Conservation (phyloP, 1,140 invertebrate species). For the Potamilus streckersoni region DNA sequence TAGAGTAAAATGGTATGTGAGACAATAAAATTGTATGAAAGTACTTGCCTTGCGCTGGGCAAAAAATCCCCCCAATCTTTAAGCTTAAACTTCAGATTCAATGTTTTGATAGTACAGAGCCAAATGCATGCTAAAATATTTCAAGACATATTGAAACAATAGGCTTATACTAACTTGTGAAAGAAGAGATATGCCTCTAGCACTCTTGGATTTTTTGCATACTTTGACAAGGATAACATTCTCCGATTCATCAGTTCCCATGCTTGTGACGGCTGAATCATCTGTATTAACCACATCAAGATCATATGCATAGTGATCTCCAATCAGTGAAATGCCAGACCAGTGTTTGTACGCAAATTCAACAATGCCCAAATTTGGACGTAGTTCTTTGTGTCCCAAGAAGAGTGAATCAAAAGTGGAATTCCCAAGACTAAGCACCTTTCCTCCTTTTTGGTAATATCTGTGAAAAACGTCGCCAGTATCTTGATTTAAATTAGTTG, state of each 20-base stretch:
- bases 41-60: too few relatives aligned
- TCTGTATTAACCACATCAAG: constrained; percentile 73
- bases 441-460: constrained; percentile 37
- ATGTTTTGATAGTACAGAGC: constrained; percentile 1
- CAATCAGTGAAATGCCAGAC: constrained; percentile 85
- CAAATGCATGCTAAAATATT: neutral
- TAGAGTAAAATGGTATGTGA: too few relatives aligned
- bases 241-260: constrained; percentile 87
- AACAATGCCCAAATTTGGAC: constrained; percentile 23
- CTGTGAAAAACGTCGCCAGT: constrained; percentile 31
- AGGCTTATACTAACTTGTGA: constrained; percentile 75
- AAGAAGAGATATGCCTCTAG: constrained; percentile 80
- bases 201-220: constrained; percentile 74
- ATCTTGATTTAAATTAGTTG: constrained; percentile 76
- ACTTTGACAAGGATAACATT: constrained; percentile 84
- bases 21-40: too few relatives aligned
- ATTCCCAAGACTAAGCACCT: constrained; percentile 80
- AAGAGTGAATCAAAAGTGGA: constrained; percentile 80
- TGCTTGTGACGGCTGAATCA: constrained; percentile 78
- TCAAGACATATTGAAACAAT: neutral
- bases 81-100: neutral
- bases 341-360: constrained; percentile 80
- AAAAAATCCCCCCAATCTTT: neutral
- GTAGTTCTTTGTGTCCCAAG: constrained; percentile 74
- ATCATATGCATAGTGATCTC: constrained; percentile 88